Percentiles rank a stretch among this genome's conserved stretches.
These are phyloP conservation scores for Drosophila bocki DNA, from an alignment of 1,140 invertebrate genomes.

Conservation along the genomic window DNA sequence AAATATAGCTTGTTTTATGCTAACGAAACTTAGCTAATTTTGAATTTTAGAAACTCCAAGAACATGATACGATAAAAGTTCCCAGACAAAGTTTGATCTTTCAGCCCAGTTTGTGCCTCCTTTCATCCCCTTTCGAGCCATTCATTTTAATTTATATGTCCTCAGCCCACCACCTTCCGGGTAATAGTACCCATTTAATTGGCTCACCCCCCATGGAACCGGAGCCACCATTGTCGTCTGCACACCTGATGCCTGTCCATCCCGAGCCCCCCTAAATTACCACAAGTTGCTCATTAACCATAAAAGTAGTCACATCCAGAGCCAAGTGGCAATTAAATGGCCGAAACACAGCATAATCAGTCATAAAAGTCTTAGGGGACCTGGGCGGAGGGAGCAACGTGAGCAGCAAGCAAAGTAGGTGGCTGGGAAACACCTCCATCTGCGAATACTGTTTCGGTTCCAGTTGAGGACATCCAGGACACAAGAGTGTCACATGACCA, in stretches of 20 bases:
- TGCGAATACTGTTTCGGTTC: neutral
- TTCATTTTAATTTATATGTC: slow-evolving; percentile 65
- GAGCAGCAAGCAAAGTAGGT: slow-evolving; percentile 61
- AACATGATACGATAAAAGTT: neutral
- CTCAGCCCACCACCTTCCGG: slow-evolving; percentile 15
- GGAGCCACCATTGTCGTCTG: slow-evolving; percentile 1
- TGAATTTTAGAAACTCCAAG: neutral
- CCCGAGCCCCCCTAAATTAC: slow-evolving; percentile 41
- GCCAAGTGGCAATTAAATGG: slow-evolving; percentile 77
- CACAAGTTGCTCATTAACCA: slow-evolving; percentile 75
- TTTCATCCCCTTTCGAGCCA: slow-evolving; percentile 5
- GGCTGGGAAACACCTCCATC: slow-evolving; percentile 14
- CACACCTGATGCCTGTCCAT: slow-evolving; percentile 58
- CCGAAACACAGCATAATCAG: slow-evolving; percentile 79
- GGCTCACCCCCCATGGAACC: slow-evolving; percentile 26
- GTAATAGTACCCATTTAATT: slow-evolving; percentile 65
- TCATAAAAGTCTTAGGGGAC: slow-evolving; percentile 61
- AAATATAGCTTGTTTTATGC: neutral
- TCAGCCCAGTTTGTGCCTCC: neutral
- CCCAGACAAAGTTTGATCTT: neutral
- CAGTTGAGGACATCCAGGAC: neutral
- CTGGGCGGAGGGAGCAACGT: slow-evolving; percentile 41
- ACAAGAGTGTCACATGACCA: slow-evolving; percentile 73
- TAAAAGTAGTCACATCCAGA: slow-evolving; percentile 77
- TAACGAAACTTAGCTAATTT: neutral